Conservation (phyloP, 2,113 vertebrate species). For the Limanda limanda region DNA sequence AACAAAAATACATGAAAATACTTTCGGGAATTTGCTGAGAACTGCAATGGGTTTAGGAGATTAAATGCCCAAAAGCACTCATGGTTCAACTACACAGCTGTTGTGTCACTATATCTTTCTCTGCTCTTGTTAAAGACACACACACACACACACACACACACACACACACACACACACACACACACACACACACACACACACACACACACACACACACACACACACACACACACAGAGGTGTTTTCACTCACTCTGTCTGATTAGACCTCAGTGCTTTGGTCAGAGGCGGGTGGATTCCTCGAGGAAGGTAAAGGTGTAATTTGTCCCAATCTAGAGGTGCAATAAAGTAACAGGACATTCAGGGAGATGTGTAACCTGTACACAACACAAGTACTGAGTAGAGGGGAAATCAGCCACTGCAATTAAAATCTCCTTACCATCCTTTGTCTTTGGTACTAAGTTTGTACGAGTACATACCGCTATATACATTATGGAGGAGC, state of each 20-base stretch:
- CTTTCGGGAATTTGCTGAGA: neutral
- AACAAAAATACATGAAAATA: neutral
- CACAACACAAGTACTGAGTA: too few species aligned
- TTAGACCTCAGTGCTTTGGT: neutral
- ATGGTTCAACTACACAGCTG: neutral
- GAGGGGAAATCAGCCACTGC: too few species aligned
- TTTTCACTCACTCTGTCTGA: slow-evolving; percentile 1
- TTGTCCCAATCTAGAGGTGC: neutral
- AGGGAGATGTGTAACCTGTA: neutral
- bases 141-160: neutral
- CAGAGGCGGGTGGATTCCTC: neutral
- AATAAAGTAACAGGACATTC: slow-evolving; percentile 3
- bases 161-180: neutral
- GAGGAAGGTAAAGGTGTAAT: slow-evolving; percentile 3
- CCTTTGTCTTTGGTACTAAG: too few species aligned
- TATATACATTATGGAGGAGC: too few species aligned
- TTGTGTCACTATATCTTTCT: neutral
- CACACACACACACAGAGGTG: neutral
- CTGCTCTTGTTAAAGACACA: neutral
- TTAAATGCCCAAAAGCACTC: neutral
- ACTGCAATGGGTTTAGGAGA: neutral
- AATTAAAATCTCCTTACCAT: too few species aligned
- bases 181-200: neutral
- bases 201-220: neutral
- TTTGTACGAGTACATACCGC: too few species aligned